These are phyloP conservation scores for Ficedula albicollis DNA, from an alignment of 2,797 vertebrate genomes.

Conservation along the genomic window DNA sequence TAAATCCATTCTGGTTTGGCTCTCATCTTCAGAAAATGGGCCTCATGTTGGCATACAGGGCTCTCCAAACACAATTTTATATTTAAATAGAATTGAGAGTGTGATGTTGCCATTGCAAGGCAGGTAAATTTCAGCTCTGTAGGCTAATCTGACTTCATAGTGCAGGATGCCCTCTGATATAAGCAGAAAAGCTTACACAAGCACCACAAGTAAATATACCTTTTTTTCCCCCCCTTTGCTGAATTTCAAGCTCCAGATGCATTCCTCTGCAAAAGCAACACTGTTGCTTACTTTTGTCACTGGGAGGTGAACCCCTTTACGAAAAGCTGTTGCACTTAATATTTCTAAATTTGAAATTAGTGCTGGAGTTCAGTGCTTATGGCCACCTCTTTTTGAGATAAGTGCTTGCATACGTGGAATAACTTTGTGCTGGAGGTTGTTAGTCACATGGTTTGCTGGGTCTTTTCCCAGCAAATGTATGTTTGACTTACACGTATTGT, in stretches of 20 bases:
- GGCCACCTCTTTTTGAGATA: neutral
- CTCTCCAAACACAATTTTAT: neutral
- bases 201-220: rapidly evolving
- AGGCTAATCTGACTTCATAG: neutral
- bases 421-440: neutral
- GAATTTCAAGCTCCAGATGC: neutral
- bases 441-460: neutral
- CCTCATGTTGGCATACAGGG: rapidly evolving
- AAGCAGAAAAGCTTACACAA: neutral
- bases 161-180: neutral
- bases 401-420: neutral
- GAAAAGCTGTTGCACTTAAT: neutral
- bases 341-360: neutral
- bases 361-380: neutral
- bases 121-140: neutral
- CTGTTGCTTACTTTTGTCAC: neutral
- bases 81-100: neutral
- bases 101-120: neutral
- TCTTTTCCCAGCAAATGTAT: neutral
- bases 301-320: neutral
- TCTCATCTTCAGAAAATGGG: neutral
- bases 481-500: neutral
- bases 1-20: neutral
- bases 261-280: neutral
- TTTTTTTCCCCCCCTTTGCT: neutral